Evolutionary conservation across 2,113 vertebrate species (phyloP).

Genomic region (Campylomormyrus tamandua): DNA sequence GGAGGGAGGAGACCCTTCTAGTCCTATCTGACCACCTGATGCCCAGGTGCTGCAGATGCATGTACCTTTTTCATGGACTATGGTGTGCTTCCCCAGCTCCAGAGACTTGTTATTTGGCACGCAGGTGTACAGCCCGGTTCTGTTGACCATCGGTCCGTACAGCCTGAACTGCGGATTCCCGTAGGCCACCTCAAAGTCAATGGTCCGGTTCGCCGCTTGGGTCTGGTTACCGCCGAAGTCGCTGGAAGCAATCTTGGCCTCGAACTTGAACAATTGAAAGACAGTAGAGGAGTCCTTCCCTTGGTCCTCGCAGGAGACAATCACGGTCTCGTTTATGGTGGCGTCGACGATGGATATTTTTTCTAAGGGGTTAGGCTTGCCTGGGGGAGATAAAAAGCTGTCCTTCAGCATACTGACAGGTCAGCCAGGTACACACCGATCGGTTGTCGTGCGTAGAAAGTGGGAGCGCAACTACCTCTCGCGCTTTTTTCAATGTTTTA

Average conservation of each 20-base stretch:
- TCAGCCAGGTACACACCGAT: not conserved
- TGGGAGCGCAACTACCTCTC: not conserved
- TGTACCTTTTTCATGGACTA: not conserved
- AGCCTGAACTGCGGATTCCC: not conserved
- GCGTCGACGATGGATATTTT: not conserved
- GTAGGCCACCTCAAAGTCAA: too few relatives aligned
- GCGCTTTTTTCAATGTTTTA: not conserved
- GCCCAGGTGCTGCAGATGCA: not conserved
- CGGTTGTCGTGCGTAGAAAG: too few relatives aligned
- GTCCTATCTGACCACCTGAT: not conserved
- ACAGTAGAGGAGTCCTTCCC: not conserved
- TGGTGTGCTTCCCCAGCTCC: not conserved
- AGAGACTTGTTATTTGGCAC: not conserved
- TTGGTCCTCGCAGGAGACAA: not conserved
- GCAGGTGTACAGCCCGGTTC: constrained; percentile 5
- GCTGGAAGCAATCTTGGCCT: not conserved
- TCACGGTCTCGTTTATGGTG: not conserved
- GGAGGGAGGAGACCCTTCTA: not conserved
- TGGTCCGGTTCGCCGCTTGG: not conserved
- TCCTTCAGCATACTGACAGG: not conserved
- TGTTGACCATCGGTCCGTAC: not conserved
- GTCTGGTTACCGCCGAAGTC: not conserved
- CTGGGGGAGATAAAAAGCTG: not conserved
- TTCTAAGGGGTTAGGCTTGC: not conserved
- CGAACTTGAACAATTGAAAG: not conserved